Evolutionary conservation across 1,140 invertebrate species (phyloP).

Genomic region (Drosophila kurseongensis): DNA sequence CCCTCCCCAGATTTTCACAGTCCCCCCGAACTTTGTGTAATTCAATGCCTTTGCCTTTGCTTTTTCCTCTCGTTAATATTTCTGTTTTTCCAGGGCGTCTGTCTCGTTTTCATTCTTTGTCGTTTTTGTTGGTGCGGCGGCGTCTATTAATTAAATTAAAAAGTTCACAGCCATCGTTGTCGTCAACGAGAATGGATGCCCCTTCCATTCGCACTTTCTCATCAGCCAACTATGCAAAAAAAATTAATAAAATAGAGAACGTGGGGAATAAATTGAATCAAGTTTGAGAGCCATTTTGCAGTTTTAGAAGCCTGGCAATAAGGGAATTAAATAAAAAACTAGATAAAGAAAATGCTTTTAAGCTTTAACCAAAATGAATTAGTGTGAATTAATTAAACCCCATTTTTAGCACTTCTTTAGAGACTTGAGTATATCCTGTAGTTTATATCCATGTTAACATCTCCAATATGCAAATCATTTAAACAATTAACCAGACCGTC

Average conservation of each 20-base stretch:
- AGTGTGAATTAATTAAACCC: too few species aligned
- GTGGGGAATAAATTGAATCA: conserved; percentile 49
- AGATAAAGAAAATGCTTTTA: too few species aligned
- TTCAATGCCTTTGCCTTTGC: conserved; percentile 58
- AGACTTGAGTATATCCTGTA: not conserved
- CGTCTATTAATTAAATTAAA: conserved; percentile 80
- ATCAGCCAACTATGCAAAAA: conserved; percentile 61
- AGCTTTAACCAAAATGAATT: too few species aligned
- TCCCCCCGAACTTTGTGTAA: conserved; percentile 68
- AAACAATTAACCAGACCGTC: conserved; percentile 51
- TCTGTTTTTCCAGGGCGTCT: conserved; percentile 30
- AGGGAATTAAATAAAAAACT: too few species aligned
- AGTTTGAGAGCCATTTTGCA: not conserved
- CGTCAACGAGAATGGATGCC: conserved; percentile 18
- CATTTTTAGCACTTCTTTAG: too few species aligned
- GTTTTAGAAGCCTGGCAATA: not conserved
- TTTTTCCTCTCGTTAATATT: conserved; percentile 17
- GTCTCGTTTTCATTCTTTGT: conserved; percentile 36
- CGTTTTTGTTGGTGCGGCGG: conserved; percentile 34
- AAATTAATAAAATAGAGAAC: conserved; percentile 24
- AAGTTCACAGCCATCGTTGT: conserved; percentile 62
- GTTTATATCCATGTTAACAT: not conserved
- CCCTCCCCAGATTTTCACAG: conserved; percentile 3
- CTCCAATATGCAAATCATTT: conserved; percentile 54
- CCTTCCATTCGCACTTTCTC: conserved; percentile 22